Percentiles rank a stretch among this genome's conserved stretches.
phyloP scores from a whole-genome alignment of 2,113 vertebrate genomes.

The Amblyornis subalaris region DNA sequence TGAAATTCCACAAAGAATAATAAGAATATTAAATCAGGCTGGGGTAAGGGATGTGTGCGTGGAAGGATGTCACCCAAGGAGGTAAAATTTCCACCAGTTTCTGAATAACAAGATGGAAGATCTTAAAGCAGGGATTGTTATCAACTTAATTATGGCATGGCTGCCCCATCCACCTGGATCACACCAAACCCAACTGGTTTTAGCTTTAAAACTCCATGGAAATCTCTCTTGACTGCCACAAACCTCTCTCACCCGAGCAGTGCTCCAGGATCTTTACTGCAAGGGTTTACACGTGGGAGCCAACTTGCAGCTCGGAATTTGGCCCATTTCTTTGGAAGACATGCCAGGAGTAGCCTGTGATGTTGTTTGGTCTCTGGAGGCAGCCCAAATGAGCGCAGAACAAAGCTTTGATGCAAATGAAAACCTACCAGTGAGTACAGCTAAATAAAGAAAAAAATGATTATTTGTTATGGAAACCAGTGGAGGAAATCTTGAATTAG shows the following conservation, averaged over 20 bases:
- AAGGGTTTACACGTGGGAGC: neutral
- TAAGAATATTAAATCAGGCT: neutral
- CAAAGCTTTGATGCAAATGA: conserved; percentile 64
- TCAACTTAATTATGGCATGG: neutral
- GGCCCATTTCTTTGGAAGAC: conserved; percentile 30
- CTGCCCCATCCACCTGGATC: neutral
- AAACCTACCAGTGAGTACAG: conserved; percentile 46
- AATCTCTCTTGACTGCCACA: neutral
- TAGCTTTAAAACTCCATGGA: neutral
- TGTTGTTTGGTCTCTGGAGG: conserved; percentile 55
- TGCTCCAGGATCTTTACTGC: neutral
- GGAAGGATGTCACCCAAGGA: neutral
- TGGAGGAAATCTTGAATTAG: conserved; percentile 66
- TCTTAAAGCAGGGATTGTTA: neutral
- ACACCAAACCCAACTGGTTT: neutral
- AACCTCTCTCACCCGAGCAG: neutral
- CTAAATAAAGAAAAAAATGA: conserved; percentile 62
- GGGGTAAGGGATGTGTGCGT: neutral
- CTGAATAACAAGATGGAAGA: neutral
- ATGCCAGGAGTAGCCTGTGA: conserved; percentile 35
- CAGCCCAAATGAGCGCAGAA: conserved; percentile 53
- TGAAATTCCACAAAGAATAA: conserved; percentile 13
- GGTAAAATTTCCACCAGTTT: neutral
- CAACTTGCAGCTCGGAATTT: conserved; percentile 17
- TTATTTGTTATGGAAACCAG: conserved; percentile 65